Evolutionary conservation across 2,888 invertebrate genomes (phyloP), one percentile per base, ranked within the genome.

Genomic region (Gnatocerus cornutus): DNA sequence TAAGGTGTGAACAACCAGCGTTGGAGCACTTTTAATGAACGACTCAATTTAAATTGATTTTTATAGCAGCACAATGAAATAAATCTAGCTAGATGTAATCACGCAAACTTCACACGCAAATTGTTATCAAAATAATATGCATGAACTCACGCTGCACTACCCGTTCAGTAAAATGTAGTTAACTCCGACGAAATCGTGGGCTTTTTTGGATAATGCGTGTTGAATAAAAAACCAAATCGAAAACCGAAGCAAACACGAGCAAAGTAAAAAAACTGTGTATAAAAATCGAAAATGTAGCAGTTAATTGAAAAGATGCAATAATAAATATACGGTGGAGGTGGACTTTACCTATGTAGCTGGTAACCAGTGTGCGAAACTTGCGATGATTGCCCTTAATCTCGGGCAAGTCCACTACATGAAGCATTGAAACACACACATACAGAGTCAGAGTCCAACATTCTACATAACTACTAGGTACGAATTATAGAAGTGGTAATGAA

Each of bases 351-450:
- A 98, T 96, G 87, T 97, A 97, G 90, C 97, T 97, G 90, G 97
- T 96, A 89, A 98, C 98, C 90, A 98, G 92, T 88, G 97, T 98
- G 90, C 98, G 93, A 94, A 99, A 99, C 92, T 98, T 98, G 91
- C 96, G 95, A 90, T 97, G 97, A 88, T 96, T 96, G 87, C 97
- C 97, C 90, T 96, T 97, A 89, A 97, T 95, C 92, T 96, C 97
- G 88, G 97, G 97, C 88, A 96, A 93, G 92, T 98, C 97, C 95
- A 97, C 98, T 98, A 85, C 86, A 83, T 81, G 84, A 85, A 85
- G 85, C 85, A 82, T 84, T 85, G 78, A 82, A 83, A 83, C 80
- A 79, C 82, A 85, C 82, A 85, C 81, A 83, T 79, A 79, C 73
- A 74, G 72, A 77, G 70, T 75, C 74, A 76, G 73, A 73, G 72